Percentiles rank a stretch among this genome's conserved stretches.
These are phyloP conservation scores for Drosophila pseudotakahashii DNA, from an alignment of 2,888 invertebrate species.

Conservation along the genomic window DNA sequence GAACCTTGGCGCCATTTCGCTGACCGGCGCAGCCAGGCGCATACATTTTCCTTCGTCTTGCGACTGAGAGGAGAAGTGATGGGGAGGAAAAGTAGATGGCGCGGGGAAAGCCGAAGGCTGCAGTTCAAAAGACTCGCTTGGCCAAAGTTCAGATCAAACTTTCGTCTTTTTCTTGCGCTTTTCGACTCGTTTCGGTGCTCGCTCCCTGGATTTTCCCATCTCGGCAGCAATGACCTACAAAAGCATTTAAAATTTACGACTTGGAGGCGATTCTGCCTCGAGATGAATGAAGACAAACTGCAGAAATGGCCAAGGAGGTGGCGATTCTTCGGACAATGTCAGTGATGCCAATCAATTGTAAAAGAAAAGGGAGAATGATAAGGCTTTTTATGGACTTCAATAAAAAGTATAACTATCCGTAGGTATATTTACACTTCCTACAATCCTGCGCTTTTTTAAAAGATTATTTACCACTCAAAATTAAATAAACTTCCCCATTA, in stretches of 20 bases:
- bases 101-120: not conserved
- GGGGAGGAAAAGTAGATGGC: not conserved
- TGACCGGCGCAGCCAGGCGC: constrained; percentile 68
- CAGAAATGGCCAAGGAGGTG: constrained; percentile 38
- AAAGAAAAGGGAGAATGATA: not conserved
- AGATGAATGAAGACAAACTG: constrained; percentile 76
- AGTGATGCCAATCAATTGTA: constrained; percentile 19
- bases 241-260: constrained; percentile 78
- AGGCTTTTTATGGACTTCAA: not conserved
- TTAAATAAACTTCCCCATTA: too few species aligned
- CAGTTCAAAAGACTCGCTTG: constrained; percentile 50
- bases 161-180: constrained; percentile 39
- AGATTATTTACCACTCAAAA: too few species aligned
- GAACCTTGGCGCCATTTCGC: constrained; percentile 79
- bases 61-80: constrained; percentile 12
- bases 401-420: not conserved
- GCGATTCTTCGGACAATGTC: constrained; percentile 19
- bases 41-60: constrained; percentile 68
- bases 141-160: constrained; percentile 57
- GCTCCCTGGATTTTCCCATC: constrained; percentile 7
- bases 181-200: constrained; percentile 20
- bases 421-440: too few species aligned
- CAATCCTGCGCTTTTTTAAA: too few species aligned
- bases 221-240: constrained; percentile 75
- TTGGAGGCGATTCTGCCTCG: constrained; percentile 37